phyloP scores from a whole-genome alignment of 2,113 vertebrate species.

The Dicaeum eximium region DNA sequence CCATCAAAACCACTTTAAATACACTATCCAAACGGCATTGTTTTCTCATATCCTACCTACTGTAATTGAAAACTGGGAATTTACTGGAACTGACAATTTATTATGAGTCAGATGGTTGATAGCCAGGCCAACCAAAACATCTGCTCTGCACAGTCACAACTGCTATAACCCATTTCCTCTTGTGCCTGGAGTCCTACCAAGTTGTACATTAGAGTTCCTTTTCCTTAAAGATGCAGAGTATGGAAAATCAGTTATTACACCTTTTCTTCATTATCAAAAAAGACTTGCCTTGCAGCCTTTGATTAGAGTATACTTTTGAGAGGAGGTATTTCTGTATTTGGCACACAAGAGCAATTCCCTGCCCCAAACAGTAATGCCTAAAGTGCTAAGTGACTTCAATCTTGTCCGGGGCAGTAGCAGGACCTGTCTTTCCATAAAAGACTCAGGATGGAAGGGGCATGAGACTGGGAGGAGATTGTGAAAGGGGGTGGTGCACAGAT shows the following conservation, averaged over 20 bases:
- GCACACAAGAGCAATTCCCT: not conserved
- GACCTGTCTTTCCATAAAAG: not conserved
- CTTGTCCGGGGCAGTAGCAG: not conserved
- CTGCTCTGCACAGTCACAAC: slow-evolving; percentile 75
- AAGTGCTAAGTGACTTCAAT: not conserved
- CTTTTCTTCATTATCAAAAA: not conserved
- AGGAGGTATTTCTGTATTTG: not conserved
- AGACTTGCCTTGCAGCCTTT: not conserved
- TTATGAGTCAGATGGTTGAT: slow-evolving; percentile 78
- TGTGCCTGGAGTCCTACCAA: slow-evolving; percentile 75
- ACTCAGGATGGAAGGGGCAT: not conserved
- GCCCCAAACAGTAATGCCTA: not conserved
- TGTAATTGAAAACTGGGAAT: slow-evolving; percentile 78
- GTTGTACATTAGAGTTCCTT: slow-evolving; percentile 47
- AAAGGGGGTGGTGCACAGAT: fast-evolving
- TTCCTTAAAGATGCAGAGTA: slow-evolving; percentile 71
- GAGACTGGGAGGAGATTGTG: fast-evolving
- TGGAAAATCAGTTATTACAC: slow-evolving; percentile 23
- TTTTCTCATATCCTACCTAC: slow-evolving; percentile 77
- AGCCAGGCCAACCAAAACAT: slow-evolving; percentile 82
- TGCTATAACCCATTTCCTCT: slow-evolving; percentile 78
- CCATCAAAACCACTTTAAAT: slow-evolving; percentile 64
- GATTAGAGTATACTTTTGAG: not conserved
- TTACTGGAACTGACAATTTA: slow-evolving; percentile 83
- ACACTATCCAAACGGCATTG: slow-evolving; percentile 60